Percentiles rank a stretch among this genome's conserved stretches.
Evolutionary conservation across 1,140 invertebrate genomes (phyloP).

Genomic region (Brachionus paranguensis): DNA sequence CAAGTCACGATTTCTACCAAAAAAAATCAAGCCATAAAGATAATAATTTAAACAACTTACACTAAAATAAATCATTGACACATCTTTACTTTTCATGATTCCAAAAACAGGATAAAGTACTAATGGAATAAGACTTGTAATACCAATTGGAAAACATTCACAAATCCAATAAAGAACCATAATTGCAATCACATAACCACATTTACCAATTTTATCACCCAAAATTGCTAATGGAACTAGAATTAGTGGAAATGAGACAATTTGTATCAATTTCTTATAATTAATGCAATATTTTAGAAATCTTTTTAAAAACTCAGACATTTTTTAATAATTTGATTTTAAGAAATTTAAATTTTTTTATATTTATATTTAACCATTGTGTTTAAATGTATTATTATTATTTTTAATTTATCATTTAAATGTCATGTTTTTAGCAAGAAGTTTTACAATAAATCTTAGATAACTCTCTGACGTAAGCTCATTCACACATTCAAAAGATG

Average conservation of each 20-base stretch:
- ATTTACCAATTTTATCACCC: not conserved
- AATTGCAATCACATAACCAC: not conserved
- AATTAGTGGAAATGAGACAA: not conserved
- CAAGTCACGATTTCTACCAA: too few relatives aligned
- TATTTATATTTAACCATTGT: too few relatives aligned
- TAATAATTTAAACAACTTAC: constrained; percentile 43
- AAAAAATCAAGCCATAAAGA: not conserved
- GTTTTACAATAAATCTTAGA: too few relatives aligned
- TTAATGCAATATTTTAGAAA: too few relatives aligned
- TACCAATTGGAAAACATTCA: constrained; percentile 56
- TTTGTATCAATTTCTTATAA: not conserved
- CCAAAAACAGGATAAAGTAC: constrained; percentile 55
- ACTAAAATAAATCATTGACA: constrained; percentile 51
- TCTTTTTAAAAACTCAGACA: too few relatives aligned
- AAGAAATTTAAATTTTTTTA: too few relatives aligned
- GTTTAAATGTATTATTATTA: too few relatives aligned
- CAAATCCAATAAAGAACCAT: constrained; percentile 53
- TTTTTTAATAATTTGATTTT: too few relatives aligned
- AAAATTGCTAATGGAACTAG: not conserved
- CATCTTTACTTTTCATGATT: constrained; percentile 47
- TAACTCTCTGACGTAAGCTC: too few relatives aligned
- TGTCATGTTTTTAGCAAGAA: too few relatives aligned
- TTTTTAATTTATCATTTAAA: too few relatives aligned
- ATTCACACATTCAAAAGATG: too few relatives aligned
- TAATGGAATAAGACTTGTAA: constrained; percentile 56